Percentiles rank a stretch among this genome's conserved stretches.
These are phyloP conservation scores for Steromphala cineraria DNA, from an alignment of 2,888 invertebrate genomes.

Conservation along the genomic window DNA sequence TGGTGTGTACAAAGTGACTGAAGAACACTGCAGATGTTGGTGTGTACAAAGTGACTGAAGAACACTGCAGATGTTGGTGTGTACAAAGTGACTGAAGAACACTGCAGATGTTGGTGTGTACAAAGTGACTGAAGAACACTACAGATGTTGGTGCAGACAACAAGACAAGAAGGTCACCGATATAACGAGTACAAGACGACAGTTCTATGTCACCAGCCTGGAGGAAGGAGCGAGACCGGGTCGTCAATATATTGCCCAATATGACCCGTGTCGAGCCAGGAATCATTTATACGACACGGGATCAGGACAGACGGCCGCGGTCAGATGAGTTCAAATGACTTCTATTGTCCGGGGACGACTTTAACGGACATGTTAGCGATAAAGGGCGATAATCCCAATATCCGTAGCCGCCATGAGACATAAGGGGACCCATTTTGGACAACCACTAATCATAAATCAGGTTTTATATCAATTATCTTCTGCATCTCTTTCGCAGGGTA, in stretches of 20 bases:
- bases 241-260: conserved; percentile 11
- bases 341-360: background rate
- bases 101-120: no score
- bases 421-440: background rate
- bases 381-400: conserved; percentile 7
- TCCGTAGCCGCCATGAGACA: background rate
- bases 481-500: conserved; percentile 7
- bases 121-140: no score
- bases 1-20: no score
- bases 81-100: no score
- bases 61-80: no score
- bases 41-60: no score
- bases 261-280: background rate
- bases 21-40: no score
- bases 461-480: conserved; percentile 15
- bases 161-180: no score
- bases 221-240: no score
- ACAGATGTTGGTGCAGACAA: no score
- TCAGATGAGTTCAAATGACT: conserved; percentile 6
- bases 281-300: background rate
- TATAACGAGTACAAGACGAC: no score
- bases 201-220: no score
- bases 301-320: background rate
- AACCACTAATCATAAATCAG: conserved; percentile 13
- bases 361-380: conserved; percentile 10